phyloP scores from a whole-genome alignment of 2,797 vertebrate genomes.

The Darevskia nairensis region DNA sequence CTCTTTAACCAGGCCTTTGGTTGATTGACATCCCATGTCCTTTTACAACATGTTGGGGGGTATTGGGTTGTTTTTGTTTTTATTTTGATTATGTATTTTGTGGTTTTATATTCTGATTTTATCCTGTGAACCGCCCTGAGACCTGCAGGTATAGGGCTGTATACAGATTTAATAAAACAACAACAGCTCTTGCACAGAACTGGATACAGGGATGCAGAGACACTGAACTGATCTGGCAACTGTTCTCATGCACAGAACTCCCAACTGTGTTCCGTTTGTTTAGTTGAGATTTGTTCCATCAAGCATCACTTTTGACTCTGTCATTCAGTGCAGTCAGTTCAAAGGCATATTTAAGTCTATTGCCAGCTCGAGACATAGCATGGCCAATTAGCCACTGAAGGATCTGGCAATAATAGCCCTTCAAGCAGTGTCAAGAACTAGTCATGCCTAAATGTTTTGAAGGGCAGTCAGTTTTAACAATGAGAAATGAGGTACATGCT shows the following conservation, averaged over 20 bases:
- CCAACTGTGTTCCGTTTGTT: constrained; percentile 15
- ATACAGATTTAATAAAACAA: too few species aligned
- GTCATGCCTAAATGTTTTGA: constrained; percentile 36
- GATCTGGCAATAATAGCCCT: constrained; percentile 48
- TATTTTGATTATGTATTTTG: too few species aligned
- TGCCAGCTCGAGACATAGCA: constrained; percentile 16
- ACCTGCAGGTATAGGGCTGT: too few species aligned
- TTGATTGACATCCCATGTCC: not conserved
- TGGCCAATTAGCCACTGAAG: constrained; percentile 28
- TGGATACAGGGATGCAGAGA: not conserved
- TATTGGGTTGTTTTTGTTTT: too few species aligned
- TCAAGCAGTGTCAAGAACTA: constrained; percentile 47
- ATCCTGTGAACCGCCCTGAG: too few species aligned
- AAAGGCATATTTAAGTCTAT: constrained; percentile 28
- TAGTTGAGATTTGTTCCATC: constrained; percentile 14
- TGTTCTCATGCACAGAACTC: not conserved
- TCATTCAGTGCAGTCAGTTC: constrained; percentile 15
- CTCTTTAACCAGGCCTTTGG: too few species aligned
- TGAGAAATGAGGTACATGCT: constrained; percentile 39
- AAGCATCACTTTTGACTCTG: constrained; percentile 27
- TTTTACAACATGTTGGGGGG: too few species aligned
- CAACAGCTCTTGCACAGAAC: not conserved
- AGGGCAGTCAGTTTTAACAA: constrained; percentile 29
- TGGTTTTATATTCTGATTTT: too few species aligned
- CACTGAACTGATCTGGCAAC: constrained; percentile 1